phyloP scores from a whole-genome alignment of 1,140 invertebrate species.

The Drosophila bipectinata region DNA sequence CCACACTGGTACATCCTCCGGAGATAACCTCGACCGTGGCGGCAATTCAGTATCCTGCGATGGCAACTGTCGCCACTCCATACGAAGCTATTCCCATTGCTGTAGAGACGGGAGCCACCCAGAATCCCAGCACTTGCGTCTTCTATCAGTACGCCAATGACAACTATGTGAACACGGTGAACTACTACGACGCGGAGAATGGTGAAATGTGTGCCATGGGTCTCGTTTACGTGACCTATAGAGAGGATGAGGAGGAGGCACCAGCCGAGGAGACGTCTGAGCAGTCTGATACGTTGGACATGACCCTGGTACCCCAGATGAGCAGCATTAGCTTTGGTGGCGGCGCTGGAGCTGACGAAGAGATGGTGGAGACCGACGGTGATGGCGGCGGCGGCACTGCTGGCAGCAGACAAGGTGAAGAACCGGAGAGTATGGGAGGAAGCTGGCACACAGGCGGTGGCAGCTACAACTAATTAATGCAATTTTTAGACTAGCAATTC shows the following conservation, averaged over 20 bases:
- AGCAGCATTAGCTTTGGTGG: neutral
- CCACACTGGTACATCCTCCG: slow-evolving; percentile 8
- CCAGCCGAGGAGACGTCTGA: neutral
- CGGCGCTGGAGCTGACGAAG: neutral
- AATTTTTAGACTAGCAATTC: neutral
- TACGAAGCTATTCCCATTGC: neutral
- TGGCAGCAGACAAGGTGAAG: neutral
- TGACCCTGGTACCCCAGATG: neutral
- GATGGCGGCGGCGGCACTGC: neutral
- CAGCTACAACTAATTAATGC: slow-evolving; percentile 5
- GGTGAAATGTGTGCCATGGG: slow-evolving; percentile 29
- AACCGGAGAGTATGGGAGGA: neutral
- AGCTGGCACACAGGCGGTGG: slow-evolving; percentile 24
- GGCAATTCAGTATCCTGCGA: neutral
- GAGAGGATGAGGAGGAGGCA: slow-evolving; percentile 5
- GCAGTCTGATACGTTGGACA: neutral
- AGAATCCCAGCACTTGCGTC: slow-evolving; percentile 12
- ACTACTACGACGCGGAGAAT: slow-evolving; percentile 33
- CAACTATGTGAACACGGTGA: slow-evolving; percentile 20
- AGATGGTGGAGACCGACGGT: neutral
- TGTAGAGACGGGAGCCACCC: slow-evolving; percentile 11
- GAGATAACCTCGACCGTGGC: neutral
- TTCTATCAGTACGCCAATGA: slow-evolving; percentile 43
- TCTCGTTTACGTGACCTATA: slow-evolving; percentile 33
- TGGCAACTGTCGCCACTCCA: slow-evolving; percentile 6